These are phyloP conservation scores for Ophioninae sp. DNA, from an alignment of 2,888 invertebrate species.

Conservation along the genomic window DNA sequence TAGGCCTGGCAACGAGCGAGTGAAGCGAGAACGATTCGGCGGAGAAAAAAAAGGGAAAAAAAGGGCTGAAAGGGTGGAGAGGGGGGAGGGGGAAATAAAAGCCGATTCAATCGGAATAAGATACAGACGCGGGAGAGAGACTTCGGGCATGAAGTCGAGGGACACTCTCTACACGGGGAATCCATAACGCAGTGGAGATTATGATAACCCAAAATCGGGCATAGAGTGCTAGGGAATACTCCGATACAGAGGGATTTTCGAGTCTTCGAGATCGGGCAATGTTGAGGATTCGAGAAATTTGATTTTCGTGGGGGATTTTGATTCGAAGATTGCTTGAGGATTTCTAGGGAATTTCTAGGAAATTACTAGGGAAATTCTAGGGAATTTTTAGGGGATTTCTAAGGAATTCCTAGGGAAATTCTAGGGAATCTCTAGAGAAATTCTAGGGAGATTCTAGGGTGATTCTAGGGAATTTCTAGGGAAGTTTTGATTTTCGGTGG, in stretches of 20 bases:
- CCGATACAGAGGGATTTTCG: not conserved
- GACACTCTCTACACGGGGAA: conserved; percentile 2
- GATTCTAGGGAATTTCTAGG: too few relatives aligned
- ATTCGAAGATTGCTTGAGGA: too few relatives aligned
- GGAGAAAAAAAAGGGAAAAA: conserved; percentile 34
- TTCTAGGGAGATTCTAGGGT: too few relatives aligned
- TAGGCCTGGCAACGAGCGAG: conserved; percentile 51
- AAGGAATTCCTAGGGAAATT: too few relatives aligned
- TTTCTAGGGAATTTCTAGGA: too few relatives aligned
- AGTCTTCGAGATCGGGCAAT: too few relatives aligned
- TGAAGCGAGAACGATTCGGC: conserved; percentile 46
- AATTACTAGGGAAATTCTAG: too few relatives aligned
- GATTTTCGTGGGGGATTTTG: too few relatives aligned
- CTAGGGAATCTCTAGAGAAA: too few relatives aligned
- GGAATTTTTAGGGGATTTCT: too few relatives aligned
- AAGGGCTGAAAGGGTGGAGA: not conserved
- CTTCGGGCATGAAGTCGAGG: conserved; percentile 18
- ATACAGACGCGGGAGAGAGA: conserved; percentile 17
- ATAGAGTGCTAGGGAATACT: conserved; percentile 11
- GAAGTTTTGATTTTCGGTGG: too few relatives aligned
- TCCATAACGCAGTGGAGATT: conserved; percentile 22
- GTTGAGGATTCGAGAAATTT: too few relatives aligned
- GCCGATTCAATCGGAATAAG: conserved; percentile 1
- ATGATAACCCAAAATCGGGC: conserved; percentile 34
- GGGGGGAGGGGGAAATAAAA: conserved; percentile 24